phyloP scores from a whole-genome alignment of 2,113 vertebrate genomes.

The Riparia riparia region DNA sequence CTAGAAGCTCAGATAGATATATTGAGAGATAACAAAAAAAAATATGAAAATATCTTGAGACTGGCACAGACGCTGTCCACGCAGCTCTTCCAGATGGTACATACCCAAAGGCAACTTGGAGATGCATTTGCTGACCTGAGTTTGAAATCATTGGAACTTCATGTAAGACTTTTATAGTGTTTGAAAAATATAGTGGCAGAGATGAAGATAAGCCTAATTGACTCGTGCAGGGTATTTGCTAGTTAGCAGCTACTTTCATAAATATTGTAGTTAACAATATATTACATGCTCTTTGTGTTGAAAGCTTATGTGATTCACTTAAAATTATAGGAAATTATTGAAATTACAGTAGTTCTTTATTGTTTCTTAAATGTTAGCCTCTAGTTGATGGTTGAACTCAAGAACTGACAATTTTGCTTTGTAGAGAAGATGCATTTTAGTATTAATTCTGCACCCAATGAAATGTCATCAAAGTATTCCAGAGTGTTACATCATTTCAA shows the following conservation, averaged over 20 bases:
- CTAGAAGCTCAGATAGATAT: slow-evolving; percentile 95
- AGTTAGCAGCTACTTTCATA: background rate
- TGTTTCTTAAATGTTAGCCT: background rate
- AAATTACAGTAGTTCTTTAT: background rate
- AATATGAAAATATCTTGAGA: slow-evolving; percentile 92
- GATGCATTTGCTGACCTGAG: slow-evolving; percentile 97
- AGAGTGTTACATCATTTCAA: background rate
- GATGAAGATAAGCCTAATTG: slow-evolving; percentile 18
- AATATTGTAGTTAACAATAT: background rate
- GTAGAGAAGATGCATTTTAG: background rate
- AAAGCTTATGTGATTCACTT: background rate
- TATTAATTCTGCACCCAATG: slow-evolving; percentile 1
- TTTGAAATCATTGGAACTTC: slow-evolving; percentile 95
- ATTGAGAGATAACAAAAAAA: slow-evolving; percentile 95
- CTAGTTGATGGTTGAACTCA: background rate
- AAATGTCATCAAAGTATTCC: background rate
- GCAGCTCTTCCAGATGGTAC: slow-evolving; percentile 94
- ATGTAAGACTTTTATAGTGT: slow-evolving; percentile 82
- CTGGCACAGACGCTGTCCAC: slow-evolving; percentile 89
- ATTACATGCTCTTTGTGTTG: background rate
- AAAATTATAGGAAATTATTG: background rate
- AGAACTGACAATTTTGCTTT: background rate
- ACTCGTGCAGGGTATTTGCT: background rate
- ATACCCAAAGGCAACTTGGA: slow-evolving; percentile 94
- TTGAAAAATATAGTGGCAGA: slow-evolving; percentile 29